Evolutionary conservation across 2,888 invertebrate species (phyloP).

Genomic region (Cryptocephalus primarius): DNA sequence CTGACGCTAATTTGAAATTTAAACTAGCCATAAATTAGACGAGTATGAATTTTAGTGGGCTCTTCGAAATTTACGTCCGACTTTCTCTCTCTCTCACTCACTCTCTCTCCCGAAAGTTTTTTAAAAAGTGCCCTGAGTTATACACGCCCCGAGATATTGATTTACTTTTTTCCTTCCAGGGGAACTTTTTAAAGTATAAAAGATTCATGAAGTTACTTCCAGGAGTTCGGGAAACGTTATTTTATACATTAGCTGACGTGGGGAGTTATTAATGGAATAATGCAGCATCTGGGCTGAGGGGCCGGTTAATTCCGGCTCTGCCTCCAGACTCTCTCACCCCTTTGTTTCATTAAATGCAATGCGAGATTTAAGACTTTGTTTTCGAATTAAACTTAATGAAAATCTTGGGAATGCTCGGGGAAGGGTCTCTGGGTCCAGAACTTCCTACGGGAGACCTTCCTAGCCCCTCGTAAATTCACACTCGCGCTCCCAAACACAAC

Average conservation of each 20-base stretch:
- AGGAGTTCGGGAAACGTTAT: slow-evolving; percentile 3
- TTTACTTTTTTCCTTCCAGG: slow-evolving; percentile 8
- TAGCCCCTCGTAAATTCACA: too few relatives aligned
- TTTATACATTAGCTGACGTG: slow-evolving; percentile 4
- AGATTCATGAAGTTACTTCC: slow-evolving; percentile 16
- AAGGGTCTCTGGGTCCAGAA: too few relatives aligned
- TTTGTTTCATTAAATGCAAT: not conserved
- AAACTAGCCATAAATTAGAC: slow-evolving; percentile 33
- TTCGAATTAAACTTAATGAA: too few relatives aligned
- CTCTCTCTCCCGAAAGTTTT: slow-evolving; percentile 9
- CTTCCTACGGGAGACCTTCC: too few relatives aligned
- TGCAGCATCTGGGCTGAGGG: not conserved
- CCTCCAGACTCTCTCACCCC: not conserved
- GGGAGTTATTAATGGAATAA: not conserved
- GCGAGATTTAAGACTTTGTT: too few relatives aligned
- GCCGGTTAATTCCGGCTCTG: not conserved
- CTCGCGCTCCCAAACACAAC: too few relatives aligned
- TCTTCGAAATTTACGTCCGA: slow-evolving; percentile 18
- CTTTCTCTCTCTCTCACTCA: slow-evolving; percentile 4
- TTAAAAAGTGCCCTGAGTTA: slow-evolving; percentile 15
- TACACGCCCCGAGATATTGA: slow-evolving; percentile 10
- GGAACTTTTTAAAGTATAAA: slow-evolving; percentile 15
- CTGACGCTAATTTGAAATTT: slow-evolving; percentile 37
- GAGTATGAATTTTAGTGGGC: slow-evolving; percentile 32
- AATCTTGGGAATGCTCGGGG: too few relatives aligned